phyloP scores from a whole-genome alignment of 2,888 invertebrate species.

The Agriopis marginaria region DNA sequence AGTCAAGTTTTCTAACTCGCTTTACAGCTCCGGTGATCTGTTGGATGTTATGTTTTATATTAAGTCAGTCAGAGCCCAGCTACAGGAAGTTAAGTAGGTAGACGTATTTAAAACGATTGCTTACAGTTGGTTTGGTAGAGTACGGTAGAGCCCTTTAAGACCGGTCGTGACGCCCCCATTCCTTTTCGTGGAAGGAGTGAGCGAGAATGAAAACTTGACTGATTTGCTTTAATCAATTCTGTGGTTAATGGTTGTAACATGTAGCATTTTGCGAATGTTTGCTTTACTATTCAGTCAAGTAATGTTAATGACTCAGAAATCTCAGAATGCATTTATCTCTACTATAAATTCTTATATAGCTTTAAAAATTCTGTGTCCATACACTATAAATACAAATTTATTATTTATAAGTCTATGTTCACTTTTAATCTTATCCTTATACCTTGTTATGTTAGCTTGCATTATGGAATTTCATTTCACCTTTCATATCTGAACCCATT shows the following conservation, averaged over 20 bases:
- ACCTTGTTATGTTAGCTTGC: neutral
- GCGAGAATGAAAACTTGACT: slow-evolving; percentile 34
- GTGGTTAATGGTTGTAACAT: slow-evolving; percentile 6
- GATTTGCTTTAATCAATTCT: slow-evolving; percentile 31
- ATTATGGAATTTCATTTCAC: slow-evolving; percentile 8
- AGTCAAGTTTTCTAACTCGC: slow-evolving; percentile 40
- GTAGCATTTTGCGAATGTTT: slow-evolving; percentile 7
- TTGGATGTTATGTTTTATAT: slow-evolving; percentile 34
- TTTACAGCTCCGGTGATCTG: slow-evolving; percentile 37
- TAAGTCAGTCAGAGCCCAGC: slow-evolving; percentile 25
- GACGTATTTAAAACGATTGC: slow-evolving; percentile 41
- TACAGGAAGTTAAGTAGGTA: slow-evolving; percentile 36
- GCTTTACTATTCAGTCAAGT: neutral
- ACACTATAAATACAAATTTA: too few relatives aligned
- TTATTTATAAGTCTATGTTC: too few relatives aligned
- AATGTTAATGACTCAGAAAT: neutral
- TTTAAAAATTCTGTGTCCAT: too few relatives aligned
- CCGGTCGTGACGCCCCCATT: slow-evolving; percentile 68
- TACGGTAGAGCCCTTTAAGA: slow-evolving; percentile 51
- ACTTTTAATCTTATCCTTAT: too few relatives aligned
- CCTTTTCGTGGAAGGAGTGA: slow-evolving; percentile 56
- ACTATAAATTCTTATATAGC: too few relatives aligned
- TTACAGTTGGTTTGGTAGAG: slow-evolving; percentile 27
- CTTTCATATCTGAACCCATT: slow-evolving; percentile 9
- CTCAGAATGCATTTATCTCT: neutral